Percentiles rank a stretch among this genome's conserved stretches.
These are phyloP conservation scores for Cheilosia vulpina DNA, from an alignment of 2,888 invertebrate species.

Conservation along the genomic window DNA sequence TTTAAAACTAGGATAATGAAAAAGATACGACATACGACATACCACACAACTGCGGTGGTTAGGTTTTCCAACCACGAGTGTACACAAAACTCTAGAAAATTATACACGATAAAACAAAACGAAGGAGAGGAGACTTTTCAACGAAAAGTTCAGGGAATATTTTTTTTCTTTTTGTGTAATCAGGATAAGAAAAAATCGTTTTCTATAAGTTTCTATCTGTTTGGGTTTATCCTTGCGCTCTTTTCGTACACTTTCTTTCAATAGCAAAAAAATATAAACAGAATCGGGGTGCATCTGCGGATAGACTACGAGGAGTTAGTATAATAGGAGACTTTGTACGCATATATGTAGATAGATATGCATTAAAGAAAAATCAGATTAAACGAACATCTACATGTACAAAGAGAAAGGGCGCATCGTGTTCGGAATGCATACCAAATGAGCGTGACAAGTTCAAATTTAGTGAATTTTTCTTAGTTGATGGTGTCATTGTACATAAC, in stretches of 20 bases:
- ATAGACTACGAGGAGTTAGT: background rate
- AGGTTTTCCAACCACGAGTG: slow-evolving; percentile 1
- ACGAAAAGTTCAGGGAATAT: slow-evolving; percentile 31
- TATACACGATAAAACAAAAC: background rate
- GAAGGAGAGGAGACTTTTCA: slow-evolving; percentile 9
- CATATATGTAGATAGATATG: background rate
- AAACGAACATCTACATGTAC: slow-evolving; percentile 5
- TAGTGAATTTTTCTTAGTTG: slow-evolving; percentile 21
- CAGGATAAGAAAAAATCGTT: slow-evolving; percentile 34
- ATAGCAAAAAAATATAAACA: background rate
- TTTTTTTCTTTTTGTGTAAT: slow-evolving; percentile 3
- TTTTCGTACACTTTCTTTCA: background rate
- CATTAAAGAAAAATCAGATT: slow-evolving; percentile 34
- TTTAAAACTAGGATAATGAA: slow-evolving; percentile 38
- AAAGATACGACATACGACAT: slow-evolving; percentile 27
- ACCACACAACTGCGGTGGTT: slow-evolving; percentile 14
- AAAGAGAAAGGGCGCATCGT: background rate
- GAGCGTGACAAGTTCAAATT: slow-evolving; percentile 35
- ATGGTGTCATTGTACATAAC: slow-evolving; percentile 22
- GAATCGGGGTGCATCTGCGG: background rate
- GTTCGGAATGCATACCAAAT: slow-evolving; percentile 24
- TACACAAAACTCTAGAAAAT: slow-evolving; percentile 5
- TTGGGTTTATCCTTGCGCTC: slow-evolving; percentile 17
- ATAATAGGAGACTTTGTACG: background rate
- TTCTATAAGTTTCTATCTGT: slow-evolving; percentile 36